Evolutionary conservation across 2,113 vertebrate species (phyloP).

Genomic region (Abramis brama): DNA sequence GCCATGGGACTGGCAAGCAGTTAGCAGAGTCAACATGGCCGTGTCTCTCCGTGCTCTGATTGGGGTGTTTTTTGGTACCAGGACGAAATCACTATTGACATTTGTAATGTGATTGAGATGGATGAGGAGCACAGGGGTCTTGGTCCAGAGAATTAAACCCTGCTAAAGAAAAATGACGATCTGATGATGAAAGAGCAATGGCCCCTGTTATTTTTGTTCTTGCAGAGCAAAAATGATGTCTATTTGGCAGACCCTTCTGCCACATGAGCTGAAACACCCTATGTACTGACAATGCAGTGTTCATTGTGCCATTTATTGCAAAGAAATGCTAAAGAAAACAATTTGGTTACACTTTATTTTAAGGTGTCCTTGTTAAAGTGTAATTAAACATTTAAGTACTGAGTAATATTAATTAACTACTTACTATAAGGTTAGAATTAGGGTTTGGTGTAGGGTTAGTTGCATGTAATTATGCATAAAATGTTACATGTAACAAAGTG

Average conservation of each 20-base stretch:
- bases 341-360: no score
- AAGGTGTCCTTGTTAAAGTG: no score
- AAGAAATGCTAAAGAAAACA: not conserved
- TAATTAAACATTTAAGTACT: no score
- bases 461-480: no score
- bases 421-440: no score
- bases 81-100: conserved; percentile 70
- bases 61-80: conserved; percentile 66
- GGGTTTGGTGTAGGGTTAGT: no score
- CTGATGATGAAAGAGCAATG: conserved; percentile 21
- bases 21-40: conserved; percentile 69
- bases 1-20: conserved; percentile 58
- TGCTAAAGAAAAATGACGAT: conserved; percentile 17
- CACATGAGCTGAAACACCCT: not conserved
- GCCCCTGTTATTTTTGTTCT: not conserved
- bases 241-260: not conserved
- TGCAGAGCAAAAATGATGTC: not conserved
- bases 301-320: not conserved
- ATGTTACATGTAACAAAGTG: no score
- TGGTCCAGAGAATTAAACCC: conserved; percentile 33
- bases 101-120: conserved; percentile 72
- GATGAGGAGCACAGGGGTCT: conserved; percentile 56
- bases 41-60: conserved; percentile 58
- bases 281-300: not conserved
- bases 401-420: no score